Percentiles rank a stretch among this genome's conserved stretches.
Conservation (phyloP, 92 coral and sea anemone species). For the Porites divaricata region DNA sequence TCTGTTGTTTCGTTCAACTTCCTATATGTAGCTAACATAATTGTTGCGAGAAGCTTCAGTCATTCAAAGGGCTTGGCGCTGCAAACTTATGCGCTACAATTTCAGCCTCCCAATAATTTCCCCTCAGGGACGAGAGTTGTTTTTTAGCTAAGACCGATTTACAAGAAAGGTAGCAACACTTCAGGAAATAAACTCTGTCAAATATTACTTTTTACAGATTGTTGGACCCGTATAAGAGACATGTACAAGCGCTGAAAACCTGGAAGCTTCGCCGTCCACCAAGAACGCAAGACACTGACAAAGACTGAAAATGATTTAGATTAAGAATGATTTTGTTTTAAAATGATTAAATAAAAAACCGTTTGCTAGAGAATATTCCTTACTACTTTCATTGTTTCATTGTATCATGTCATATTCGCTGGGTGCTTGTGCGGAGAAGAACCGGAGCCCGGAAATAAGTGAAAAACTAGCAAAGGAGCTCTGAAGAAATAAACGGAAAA, state of each 20-base stretch:
- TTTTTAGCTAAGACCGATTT: not conserved
- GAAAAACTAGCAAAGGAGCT: no score
- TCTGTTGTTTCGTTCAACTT: not conserved
- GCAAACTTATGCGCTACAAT: not conserved
- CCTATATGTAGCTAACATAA: not conserved
- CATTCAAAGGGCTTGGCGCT: not conserved
- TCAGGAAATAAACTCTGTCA: not conserved
- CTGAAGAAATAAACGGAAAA: no score
- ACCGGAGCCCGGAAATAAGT: no score
- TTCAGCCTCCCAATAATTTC: not conserved
- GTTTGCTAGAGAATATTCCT: no score
- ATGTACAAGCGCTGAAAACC: not conserved
- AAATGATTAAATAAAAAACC: no score
- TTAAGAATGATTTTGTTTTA: no score
- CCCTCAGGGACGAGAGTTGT: not conserved
- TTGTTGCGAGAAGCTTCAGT: not conserved
- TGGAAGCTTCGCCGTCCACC: not conserved
- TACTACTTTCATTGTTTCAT: no score
- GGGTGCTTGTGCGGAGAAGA: no score
- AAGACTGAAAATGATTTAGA: not conserved
- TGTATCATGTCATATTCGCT: no score
- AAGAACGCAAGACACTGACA: not conserved
- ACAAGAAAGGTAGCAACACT: not conserved
- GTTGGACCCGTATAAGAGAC: not conserved
- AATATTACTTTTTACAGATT: not conserved